A percentile compares a stretch with the other conserved stretches of the same genome.
Evolutionary conservation across 1,140 invertebrate species (phyloP).

Genomic region (Melitaea cinxia): DNA sequence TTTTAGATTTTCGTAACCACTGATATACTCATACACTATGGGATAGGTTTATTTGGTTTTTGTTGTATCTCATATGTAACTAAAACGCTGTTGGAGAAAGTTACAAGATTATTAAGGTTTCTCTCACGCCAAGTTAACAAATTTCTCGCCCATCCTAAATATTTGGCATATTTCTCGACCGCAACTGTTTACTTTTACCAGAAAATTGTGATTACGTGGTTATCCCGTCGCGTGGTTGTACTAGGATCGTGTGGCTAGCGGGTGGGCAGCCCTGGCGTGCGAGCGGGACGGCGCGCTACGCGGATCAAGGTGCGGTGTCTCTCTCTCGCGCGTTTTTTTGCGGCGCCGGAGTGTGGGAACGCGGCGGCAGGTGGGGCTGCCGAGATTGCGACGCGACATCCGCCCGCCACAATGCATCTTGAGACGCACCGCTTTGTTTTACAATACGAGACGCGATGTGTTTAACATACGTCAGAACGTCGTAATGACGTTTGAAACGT

Average conservation of each 20-base stretch:
- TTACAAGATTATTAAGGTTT: constrained; percentile 11
- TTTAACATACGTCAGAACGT: constrained; percentile 70
- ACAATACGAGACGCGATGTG: constrained; percentile 69
- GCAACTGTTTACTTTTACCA: constrained; percentile 61
- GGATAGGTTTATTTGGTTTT: constrained; percentile 54
- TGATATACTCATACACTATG: constrained; percentile 55
- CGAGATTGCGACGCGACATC: constrained; percentile 79
- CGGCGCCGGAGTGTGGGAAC: constrained; percentile 81
- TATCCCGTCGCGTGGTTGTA: constrained; percentile 52
- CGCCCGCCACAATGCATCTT: constrained; percentile 79
- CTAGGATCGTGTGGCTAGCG: constrained; percentile 40
- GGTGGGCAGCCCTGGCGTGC: constrained; percentile 57
- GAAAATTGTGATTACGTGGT: constrained; percentile 72
- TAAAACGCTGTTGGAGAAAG: constrained; percentile 8
- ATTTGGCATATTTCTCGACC: constrained; percentile 47
- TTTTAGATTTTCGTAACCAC: constrained; percentile 78
- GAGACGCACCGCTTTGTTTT: constrained; percentile 73
- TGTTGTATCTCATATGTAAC: constrained; percentile 13
- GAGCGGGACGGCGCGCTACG: constrained; percentile 59
- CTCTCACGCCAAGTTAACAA: constrained; percentile 31
- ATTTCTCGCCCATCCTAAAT: constrained; percentile 40
- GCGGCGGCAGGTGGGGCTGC: constrained; percentile 78
- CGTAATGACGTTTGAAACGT: constrained; percentile 64
- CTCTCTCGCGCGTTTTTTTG: constrained; percentile 75
- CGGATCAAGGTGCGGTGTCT: constrained; percentile 43